Percentiles rank a stretch among this genome's conserved stretches.
Conservation (phyloP, 2,888 invertebrate genomes). For the Neoascia interrupta region DNA sequence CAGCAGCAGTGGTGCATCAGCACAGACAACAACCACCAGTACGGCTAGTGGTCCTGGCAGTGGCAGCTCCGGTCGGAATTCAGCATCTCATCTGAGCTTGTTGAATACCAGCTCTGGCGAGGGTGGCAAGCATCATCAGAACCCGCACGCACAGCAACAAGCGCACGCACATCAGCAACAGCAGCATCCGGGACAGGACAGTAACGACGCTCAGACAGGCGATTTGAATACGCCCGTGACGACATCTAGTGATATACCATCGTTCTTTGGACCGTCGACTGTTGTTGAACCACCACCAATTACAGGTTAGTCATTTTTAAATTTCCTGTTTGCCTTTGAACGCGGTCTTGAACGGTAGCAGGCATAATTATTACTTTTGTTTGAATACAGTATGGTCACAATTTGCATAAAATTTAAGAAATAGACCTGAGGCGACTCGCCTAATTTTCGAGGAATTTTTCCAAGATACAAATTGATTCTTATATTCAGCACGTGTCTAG, state of each 20-base stretch:
- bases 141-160: constrained; percentile 61
- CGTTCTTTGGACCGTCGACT: constrained; percentile 93
- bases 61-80: constrained; percentile 76
- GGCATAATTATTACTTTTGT: no score
- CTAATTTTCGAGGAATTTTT: no score
- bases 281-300: constrained; percentile 94
- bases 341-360: no score
- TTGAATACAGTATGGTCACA: no score
- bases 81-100: constrained; percentile 78
- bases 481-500: no score
- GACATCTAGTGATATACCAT: constrained; percentile 93
- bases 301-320: constrained; percentile 87
- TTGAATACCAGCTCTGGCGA: constrained; percentile 75
- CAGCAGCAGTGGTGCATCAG: constrained; percentile 61
- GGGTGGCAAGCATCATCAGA: constrained; percentile 48
- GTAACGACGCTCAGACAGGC: constrained; percentile 82
- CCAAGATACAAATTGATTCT: no score
- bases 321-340: not conserved
- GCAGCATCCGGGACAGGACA: constrained; percentile 69
- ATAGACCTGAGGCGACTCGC: no score
- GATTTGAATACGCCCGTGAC: constrained; percentile 97
- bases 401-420: no score
- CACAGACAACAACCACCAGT: constrained; percentile 69
- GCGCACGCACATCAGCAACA: constrained; percentile 64
- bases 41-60: constrained; percentile 65